A percentile compares a stretch with the other conserved stretches of the same genome.
Evolutionary conservation across 2,113 vertebrate species (phyloP).

Genomic region (Galemys pyrenaicus): DNA sequence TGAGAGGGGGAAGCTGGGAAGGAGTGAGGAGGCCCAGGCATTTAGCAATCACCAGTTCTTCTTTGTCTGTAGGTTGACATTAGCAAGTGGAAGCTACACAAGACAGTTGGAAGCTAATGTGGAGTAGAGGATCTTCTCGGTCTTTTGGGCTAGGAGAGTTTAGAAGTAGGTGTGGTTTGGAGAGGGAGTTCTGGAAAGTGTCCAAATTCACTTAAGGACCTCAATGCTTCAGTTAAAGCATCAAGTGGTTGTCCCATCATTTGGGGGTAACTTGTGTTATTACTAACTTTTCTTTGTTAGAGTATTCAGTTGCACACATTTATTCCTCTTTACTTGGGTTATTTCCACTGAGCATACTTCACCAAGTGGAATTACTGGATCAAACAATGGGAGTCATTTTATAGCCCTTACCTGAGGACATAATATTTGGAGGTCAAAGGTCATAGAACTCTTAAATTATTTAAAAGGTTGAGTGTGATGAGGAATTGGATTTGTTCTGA

Average conservation of each 20-base stretch:
- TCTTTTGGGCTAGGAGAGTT: not conserved
- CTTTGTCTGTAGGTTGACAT: not conserved
- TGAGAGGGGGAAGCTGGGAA: not conserved
- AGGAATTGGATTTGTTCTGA: slow-evolving; percentile 2
- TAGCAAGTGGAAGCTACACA: slow-evolving; percentile 14
- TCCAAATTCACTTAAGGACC: not conserved
- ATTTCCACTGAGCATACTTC: not conserved
- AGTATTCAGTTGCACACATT: not conserved
- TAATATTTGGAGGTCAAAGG: slow-evolving; percentile 31
- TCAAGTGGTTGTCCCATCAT: not conserved
- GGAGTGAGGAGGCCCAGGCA: not conserved
- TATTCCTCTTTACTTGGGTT: not conserved
- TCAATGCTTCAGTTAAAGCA: slow-evolving; percentile 16
- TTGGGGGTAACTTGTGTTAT: slow-evolving; percentile 4
- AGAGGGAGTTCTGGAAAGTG: not conserved
- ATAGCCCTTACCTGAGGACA: slow-evolving; percentile 6
- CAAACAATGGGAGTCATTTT: not conserved
- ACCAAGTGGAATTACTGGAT: slow-evolving; percentile 38
- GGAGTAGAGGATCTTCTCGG: not conserved
- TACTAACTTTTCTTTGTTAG: not conserved
- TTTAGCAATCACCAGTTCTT: not conserved
- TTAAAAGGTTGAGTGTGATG: slow-evolving; percentile 38
- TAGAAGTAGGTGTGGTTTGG: not conserved
- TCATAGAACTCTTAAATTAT: slow-evolving; percentile 8
- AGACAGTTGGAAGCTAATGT: not conserved